Evolutionary conservation across 2,113 vertebrate genomes (phyloP), one percentile per base, ranked within the genome.

Genomic region (Oryzias celebensis): DNA sequence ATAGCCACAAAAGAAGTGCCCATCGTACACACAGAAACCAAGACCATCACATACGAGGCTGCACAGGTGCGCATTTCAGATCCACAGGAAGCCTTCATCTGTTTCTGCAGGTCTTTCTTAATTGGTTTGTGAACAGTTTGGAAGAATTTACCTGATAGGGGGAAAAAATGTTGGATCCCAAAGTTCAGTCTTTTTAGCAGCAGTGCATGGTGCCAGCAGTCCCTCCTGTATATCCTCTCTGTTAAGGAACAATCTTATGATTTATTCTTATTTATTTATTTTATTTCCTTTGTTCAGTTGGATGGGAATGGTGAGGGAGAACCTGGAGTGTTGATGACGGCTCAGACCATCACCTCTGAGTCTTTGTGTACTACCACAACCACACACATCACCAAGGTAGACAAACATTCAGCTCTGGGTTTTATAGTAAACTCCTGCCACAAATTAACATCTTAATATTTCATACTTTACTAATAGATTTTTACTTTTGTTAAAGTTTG

Each of bases 21-120:
- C 70, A 98, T 99, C 92, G 97, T 99, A 65, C 97, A 98, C 89
- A 99, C 97, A 44, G 97, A 99, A 92, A 98, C 96, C 88, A 99
- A 98, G 94, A 99, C 97, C 83, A 99, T 99, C 94, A 98, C 96
- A 5, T 99, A 98, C 65, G 96, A 98, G 87, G 95, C 97, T 59
- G 93, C 96, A 50, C 95, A 98, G 97, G 97, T 99, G 94, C 74
- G 59, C 68, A 44, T 17, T 63, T 22, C 1, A 63, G 7, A 68
- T 43, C 57, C 61, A 26, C 52, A 28, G 42, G 74, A 52, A 22
- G 17, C 14, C 44, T 71, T 13, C 44, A 45, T 28, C 42, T 55
- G 41, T 17, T 63, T n/a, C 17, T 59, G 36, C 43, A 5, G 10
- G 4, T 58, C 28, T 62, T 20, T 36, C 10, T 10, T 65, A 43